phyloP scores from a whole-genome alignment of 2,113 vertebrate species.

The Columbina picui region DNA sequence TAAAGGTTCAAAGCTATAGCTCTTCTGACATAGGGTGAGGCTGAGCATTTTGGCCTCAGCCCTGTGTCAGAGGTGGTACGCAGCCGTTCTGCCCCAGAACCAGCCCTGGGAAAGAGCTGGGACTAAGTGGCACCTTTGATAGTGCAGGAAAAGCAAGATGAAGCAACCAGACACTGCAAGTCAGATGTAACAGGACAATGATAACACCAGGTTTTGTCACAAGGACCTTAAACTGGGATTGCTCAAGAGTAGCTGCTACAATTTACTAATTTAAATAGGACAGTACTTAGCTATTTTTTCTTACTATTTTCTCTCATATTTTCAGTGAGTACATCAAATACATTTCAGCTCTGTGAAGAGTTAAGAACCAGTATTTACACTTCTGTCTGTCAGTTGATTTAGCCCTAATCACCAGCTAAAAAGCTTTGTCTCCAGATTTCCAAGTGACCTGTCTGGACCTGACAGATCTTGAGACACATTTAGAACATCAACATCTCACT shows the following conservation, averaged over 20 bases:
- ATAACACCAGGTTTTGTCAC: not conserved
- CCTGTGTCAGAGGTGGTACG: not conserved
- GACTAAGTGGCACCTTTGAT: not conserved
- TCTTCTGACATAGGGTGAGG: not conserved
- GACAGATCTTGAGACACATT: not conserved
- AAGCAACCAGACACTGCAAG: not conserved
- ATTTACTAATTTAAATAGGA: not conserved
- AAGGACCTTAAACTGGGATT: not conserved
- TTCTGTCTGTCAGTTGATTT: not conserved
- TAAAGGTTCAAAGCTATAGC: not conserved
- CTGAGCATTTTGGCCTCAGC: not conserved
- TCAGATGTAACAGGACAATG: not conserved
- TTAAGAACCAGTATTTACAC: not conserved
- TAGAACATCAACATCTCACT: not conserved
- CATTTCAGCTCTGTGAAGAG: not conserved
- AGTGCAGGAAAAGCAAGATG: not conserved
- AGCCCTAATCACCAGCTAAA: not conserved
- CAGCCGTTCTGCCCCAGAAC: not conserved
- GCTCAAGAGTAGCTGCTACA: not conserved
- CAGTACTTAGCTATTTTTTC: not conserved
- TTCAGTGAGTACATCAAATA: not conserved
- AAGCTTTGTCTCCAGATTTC: not conserved
- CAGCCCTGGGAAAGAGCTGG: not conserved
- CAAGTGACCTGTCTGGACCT: constrained; percentile 11
- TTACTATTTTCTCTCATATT: not conserved